Evolutionary conservation across 2,113 vertebrate genomes (phyloP).

Genomic region (Addax nasomaculatus): DNA sequence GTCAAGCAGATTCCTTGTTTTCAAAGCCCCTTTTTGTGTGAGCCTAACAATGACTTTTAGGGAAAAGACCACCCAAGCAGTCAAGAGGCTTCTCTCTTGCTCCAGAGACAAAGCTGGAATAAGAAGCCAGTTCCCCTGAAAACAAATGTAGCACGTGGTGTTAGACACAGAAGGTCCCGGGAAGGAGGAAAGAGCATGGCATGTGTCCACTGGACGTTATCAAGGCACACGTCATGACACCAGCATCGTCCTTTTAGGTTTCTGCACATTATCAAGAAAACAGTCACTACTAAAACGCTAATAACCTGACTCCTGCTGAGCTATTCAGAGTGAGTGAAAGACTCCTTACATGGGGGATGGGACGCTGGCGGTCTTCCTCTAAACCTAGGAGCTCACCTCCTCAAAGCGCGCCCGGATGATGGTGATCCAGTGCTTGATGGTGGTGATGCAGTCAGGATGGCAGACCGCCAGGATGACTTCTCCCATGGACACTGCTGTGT

Average conservation of each 20-base stretch:
- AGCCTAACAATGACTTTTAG: not conserved
- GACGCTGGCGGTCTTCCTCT: not conserved
- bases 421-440: slow-evolving; percentile 99
- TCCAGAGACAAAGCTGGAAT: not conserved
- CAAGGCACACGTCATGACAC: not conserved
- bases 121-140: not conserved
- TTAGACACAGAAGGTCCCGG: not conserved
- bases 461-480: slow-evolving; percentile 92
- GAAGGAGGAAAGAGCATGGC: not conserved
- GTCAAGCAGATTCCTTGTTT: not conserved
- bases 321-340: not conserved
- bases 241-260: not conserved
- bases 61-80: not conserved
- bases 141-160: not conserved
- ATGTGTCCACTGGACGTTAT: rapidly evolving
- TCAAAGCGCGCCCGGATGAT: slow-evolving; percentile 98
- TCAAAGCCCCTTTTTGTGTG: not conserved
- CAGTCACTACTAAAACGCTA: not conserved
- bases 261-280: not conserved
- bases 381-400: slow-evolving; percentile 84
- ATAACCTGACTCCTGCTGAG: not conserved
- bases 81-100: not conserved
- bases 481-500: slow-evolving; percentile 92
- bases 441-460: slow-evolving; percentile 97
- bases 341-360: not conserved